Conservation (phyloP, 2,797 vertebrate genomes). For the Erethizon dorsatum region DNA sequence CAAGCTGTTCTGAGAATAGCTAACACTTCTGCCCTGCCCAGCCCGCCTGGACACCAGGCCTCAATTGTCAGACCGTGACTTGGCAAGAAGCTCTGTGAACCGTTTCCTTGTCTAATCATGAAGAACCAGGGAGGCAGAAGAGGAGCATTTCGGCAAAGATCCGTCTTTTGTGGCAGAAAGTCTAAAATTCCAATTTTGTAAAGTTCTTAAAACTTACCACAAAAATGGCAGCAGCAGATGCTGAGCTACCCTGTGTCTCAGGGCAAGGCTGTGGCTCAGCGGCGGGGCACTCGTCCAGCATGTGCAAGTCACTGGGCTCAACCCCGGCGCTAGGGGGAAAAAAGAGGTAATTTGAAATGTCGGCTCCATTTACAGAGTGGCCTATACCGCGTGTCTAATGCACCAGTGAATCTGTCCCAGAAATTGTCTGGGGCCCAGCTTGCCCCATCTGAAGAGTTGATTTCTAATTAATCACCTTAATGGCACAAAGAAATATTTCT, state of each 20-base stretch:
- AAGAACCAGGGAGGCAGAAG: not conserved
- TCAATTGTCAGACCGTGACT: not conserved
- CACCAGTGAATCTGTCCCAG: not conserved
- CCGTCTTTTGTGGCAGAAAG: slow-evolving; percentile 12
- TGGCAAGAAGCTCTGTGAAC: not conserved
- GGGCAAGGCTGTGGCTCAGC: not conserved
- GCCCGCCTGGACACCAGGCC: not conserved
- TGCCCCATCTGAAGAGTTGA: not conserved
- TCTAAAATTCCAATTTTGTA: not conserved
- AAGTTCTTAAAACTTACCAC: slow-evolving; percentile 18
- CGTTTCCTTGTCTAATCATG: rapidly evolving
- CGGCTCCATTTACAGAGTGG: no score
- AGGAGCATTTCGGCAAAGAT: not conserved
- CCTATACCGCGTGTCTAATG: not conserved
- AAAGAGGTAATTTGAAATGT: not conserved
- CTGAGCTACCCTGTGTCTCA: not conserved
- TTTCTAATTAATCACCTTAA: not conserved
- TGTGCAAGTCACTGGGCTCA: not conserved
- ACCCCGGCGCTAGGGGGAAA: not conserved
- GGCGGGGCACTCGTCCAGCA: not conserved
- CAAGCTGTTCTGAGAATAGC: not conserved
- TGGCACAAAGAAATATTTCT: not conserved
- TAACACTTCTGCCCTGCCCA: rapidly evolving
- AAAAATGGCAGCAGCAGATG: not conserved
- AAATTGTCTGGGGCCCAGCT: not conserved